Percentiles rank a stretch among this genome's conserved stretches.
Evolutionary conservation across 2,113 vertebrate species (phyloP).

Genomic region (Acanthisitta chloris): DNA sequence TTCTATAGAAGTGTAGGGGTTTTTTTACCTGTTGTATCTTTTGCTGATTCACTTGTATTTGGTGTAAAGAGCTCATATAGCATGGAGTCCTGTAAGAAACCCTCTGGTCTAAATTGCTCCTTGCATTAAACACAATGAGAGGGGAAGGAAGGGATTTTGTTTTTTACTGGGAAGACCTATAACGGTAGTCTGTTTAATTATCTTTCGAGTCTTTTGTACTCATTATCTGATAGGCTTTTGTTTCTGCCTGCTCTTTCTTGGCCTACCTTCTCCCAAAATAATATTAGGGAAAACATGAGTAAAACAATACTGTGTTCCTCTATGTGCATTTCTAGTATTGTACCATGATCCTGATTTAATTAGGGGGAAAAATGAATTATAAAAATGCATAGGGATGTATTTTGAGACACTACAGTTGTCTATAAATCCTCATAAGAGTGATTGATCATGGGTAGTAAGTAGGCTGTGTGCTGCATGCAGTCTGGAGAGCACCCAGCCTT

Average conservation of each 20-base stretch:
- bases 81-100: background rate
- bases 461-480: background rate
- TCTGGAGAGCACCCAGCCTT: background rate
- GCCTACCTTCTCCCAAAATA: background rate
- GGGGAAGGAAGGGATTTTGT: background rate
- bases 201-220: background rate
- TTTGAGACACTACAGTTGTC: background rate
- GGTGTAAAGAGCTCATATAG: background rate
- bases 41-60: background rate
- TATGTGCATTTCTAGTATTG: background rate
- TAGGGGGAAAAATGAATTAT: background rate
- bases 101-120: background rate
- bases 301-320: background rate
- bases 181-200: background rate
- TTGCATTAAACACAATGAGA: background rate
- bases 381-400: background rate
- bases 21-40: background rate
- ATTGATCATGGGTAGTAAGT: background rate
- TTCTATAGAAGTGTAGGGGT: background rate
- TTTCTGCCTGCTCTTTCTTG: conserved; percentile 14
- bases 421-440: background rate
- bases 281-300: background rate
- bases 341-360: background rate
- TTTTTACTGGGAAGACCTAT: background rate
- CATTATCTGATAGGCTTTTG: background rate